Base-by-base conservation (phyloP, 2,888 invertebrate genomes). In the Patella pellucida region DNA sequence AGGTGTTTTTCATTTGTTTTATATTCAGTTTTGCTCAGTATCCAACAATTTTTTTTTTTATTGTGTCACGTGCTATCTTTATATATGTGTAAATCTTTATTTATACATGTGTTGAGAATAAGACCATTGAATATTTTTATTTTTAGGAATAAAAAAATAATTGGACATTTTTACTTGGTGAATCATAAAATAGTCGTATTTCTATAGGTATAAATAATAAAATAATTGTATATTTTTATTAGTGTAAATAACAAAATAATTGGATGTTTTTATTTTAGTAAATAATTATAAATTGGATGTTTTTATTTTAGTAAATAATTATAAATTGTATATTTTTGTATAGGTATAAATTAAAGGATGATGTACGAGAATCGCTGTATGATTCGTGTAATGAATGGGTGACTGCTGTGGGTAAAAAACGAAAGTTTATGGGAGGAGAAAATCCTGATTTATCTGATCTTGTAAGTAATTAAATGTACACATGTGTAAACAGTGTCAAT, bases 371-470 rank as follows among this genome's bases (percentile, higher is more conserved):
- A 79, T 96, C 97, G 0, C 93, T 99, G 16, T 98, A 97, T 90
- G 96, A 97, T 76, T 96, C 96, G 70, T 95, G 96, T 73, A 94
- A 95, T 85, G 92, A 93, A 68, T 99, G 97, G 90, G 92, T 94
- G 74, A 92, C 91, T 69, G 95, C 94, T 51, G 90, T 98, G 1
- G 92, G 92, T 2, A 86, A 88, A 41, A 93, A 94, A 56, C 94
- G 94, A 82, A 94, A 94, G 82, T 99, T 97, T 90, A 94, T 96
- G 92, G 99, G 99, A 11, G 99, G 98, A 0, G 88, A 91, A 31
- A 91, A 93, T 19, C 99, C 99, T 0, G 96, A 98, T 90, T 92
- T 99, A 11, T 96, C 98, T 0, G 99, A 99, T 92, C 92, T 99
- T 72, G 92, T 92, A 83, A 85, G 87, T 84, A 3, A 67, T 31